Percentiles rank a stretch among this genome's conserved stretches.
Evolutionary conservation across 2,888 invertebrate genomes (phyloP).

Genomic region (Drosophila leonis): DNA sequence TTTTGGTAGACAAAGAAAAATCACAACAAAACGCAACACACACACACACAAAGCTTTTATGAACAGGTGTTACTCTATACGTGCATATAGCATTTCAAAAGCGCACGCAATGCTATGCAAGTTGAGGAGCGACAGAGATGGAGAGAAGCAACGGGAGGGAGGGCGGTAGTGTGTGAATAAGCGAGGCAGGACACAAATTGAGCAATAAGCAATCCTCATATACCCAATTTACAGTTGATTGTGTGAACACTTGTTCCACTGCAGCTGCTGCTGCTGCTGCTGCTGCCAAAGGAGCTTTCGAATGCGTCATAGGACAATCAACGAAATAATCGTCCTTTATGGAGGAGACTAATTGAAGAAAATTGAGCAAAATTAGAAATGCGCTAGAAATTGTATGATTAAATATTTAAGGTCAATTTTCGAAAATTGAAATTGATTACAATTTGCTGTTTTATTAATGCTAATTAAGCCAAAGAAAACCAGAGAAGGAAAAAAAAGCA

Average conservation of each 20-base stretch:
- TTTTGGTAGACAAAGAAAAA: conserved; percentile 61
- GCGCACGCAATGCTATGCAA: conserved; percentile 36
- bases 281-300: no score
- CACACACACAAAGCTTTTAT: conserved; percentile 23
- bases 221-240: conserved; percentile 26
- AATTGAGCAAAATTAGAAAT: neutral
- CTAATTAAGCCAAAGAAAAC: neutral
- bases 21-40: conserved; percentile 47
- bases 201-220: neutral
- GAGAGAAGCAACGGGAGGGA: neutral
- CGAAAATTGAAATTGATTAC: neutral
- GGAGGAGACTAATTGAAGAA: neutral
- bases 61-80: conserved; percentile 66
- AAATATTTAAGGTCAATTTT: neutral
- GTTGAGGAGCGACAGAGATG: neutral
- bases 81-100: conserved; percentile 33
- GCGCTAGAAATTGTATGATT: neutral
- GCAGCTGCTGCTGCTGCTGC: no score
- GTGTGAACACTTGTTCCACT: conserved; percentile 20
- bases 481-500: neutral
- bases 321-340: neutral
- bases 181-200: neutral
- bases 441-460: neutral
- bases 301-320: conserved; percentile 35
- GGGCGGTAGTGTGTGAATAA: neutral